phyloP scores from a whole-genome alignment of 2,888 invertebrate genomes.

The Xiphydria camelus region DNA sequence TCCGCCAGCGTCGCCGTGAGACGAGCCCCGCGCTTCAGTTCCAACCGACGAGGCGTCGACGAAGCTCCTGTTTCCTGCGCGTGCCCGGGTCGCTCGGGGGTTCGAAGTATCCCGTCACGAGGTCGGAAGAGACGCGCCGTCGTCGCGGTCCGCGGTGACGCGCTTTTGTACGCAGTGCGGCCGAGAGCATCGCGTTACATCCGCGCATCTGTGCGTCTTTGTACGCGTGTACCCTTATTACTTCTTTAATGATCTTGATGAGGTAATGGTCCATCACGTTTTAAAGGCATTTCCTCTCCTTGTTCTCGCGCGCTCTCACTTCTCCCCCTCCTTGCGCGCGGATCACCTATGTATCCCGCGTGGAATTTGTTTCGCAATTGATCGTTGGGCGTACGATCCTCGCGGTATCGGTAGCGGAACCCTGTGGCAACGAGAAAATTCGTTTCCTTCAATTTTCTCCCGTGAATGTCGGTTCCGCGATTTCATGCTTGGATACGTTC shows the following conservation, averaged over 20 bases:
- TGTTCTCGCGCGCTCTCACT: not conserved
- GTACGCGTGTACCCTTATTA: constrained; percentile 43
- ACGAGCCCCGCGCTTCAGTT: too few species aligned
- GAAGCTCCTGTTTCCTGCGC: too few species aligned
- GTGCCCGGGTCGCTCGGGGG: too few species aligned
- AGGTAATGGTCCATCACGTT: constrained; percentile 50
- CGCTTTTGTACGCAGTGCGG: not conserved
- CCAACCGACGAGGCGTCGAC: too few species aligned
- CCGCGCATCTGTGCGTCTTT: constrained; percentile 33
- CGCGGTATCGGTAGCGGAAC: too few species aligned
- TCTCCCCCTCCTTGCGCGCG: not conserved
- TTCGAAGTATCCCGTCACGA: too few species aligned
- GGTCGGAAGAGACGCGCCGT: too few species aligned
- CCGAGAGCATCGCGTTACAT: not conserved
- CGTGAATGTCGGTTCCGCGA: not conserved
- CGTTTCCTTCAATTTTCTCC: not conserved
- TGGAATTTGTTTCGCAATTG: too few species aligned
- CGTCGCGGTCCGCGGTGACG: not conserved
- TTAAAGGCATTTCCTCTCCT: constrained; percentile 44
- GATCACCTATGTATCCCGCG: too few species aligned
- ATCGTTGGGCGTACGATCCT: too few species aligned
- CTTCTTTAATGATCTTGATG: constrained; percentile 49
- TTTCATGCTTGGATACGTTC: not conserved
- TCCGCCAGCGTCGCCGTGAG: too few species aligned
- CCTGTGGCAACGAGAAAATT: too few species aligned